Evolutionary conservation across 2,888 invertebrate genomes (phyloP), one percentile per base, ranked within the genome.

Genomic region (Epistrophe eligans): DNA sequence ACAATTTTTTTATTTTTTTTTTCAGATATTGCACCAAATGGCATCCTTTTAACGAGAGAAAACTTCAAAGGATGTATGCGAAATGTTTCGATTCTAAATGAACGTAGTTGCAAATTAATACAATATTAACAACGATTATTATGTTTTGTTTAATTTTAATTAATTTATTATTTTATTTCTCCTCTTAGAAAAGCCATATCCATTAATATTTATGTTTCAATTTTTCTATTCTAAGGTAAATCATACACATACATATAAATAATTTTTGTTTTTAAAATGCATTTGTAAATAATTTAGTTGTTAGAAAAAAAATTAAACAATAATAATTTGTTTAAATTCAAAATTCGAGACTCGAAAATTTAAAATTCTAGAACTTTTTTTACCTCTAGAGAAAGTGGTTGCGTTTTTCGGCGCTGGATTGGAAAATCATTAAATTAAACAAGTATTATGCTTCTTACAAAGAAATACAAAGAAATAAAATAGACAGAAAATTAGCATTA

Each of bases 1-100:
- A 11, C 15, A 43, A n/a, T n/a, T n/a, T n/a, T n/a, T n/a, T 43
- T 43, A 15, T 2, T 17, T 9, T 48, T 9, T 9, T 48, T n/a
- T 67, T n/a, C 17, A 98, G 98, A 97, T 91, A 94, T 95, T 55
- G 95, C 96, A 60, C 94, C 95, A 32, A 94, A 94, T 89, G 96
- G 96, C 84, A 96, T 94, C 64, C 93, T 94, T 57, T 94, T 95
- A 89, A 95, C 95, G 8, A 94, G 95, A 73, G 97, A 97, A 90
- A 97, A 97, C 93, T 98, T 98, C 93, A 97, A 97, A 91, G 99
- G 99, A n/a, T 99, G 99, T 94, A 96, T 99, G 90, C 94, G 96
- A 77, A 97, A 97, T 91, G 95, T 99, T 45, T 95, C 95, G 83
- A 95, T 98, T 82, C 95, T 95, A 40, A 96, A 96, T 67, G 95